A percentile compares a stretch with the other conserved stretches of the same genome.
Conservation (phyloP, 2,113 vertebrate species). For the Ceyx melanurus region DNA sequence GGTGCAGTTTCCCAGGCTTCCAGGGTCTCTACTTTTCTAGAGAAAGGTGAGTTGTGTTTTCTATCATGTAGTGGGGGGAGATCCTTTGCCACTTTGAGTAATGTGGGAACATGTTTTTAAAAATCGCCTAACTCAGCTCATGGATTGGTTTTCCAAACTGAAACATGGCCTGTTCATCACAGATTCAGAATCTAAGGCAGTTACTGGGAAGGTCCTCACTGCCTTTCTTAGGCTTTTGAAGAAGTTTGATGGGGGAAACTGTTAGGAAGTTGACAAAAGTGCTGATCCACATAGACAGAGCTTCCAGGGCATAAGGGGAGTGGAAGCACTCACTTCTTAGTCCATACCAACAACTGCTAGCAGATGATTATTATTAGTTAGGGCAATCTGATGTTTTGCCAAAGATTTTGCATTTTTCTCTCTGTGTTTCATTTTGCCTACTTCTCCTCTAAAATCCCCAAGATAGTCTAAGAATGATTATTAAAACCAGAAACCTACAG, state of each 20-base stretch:
- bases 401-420: background rate
- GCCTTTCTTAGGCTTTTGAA: background rate
- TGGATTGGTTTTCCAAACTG: background rate
- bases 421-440: background rate
- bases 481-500: background rate
- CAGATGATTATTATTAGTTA: background rate
- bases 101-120: background rate
- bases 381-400: background rate
- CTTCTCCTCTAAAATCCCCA: background rate
- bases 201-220: background rate
- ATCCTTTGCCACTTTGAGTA: background rate
- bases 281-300: background rate
- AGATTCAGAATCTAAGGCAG: background rate
- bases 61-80: background rate
- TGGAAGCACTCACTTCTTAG: background rate
- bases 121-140: background rate
- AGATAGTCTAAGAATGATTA: background rate
- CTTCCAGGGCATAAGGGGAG: background rate
- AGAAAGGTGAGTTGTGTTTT: slow-evolving; percentile 36
- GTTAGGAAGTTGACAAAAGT: background rate
- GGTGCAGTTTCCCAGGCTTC: background rate
- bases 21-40: background rate
- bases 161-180: background rate
- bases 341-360: background rate
- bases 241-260: background rate